Evolutionary conservation across 2,113 vertebrate species (phyloP).

Genomic region (Nettapus auritus): DNA sequence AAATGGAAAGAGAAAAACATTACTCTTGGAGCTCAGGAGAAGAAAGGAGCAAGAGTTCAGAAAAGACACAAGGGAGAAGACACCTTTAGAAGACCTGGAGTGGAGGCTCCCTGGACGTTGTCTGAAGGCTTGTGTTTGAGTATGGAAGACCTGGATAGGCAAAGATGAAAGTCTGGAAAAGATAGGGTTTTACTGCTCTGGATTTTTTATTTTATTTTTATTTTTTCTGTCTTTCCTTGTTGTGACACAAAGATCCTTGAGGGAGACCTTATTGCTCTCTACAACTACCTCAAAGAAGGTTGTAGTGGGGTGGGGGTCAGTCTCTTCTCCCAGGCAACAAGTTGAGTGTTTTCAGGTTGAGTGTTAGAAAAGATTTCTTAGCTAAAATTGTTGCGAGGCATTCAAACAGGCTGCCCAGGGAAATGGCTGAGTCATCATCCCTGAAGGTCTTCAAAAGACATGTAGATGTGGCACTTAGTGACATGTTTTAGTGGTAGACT

Average conservation of each 20-base stretch:
- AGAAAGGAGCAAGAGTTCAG: not conserved
- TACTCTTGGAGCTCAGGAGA: not conserved
- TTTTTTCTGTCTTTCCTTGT: not conserved
- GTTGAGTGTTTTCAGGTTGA: too few relatives aligned
- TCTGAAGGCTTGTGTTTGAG: not conserved
- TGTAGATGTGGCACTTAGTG: too few relatives aligned
- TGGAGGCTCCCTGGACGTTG: fast-evolving
- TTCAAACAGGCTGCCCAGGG: too few relatives aligned
- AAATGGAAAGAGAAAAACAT: not conserved
- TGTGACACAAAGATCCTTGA: not conserved
- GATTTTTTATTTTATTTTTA: not conserved
- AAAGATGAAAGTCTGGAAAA: not conserved
- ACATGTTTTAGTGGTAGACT: too few relatives aligned
- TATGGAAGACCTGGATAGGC: not conserved
- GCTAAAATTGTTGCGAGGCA: too few relatives aligned
- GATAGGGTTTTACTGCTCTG: not conserved
- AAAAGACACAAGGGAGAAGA: fast-evolving
- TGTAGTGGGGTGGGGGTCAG: too few relatives aligned
- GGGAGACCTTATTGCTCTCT: too few relatives aligned
- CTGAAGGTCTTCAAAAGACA: too few relatives aligned
- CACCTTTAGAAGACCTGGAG: not conserved
- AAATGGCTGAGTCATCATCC: too few relatives aligned
- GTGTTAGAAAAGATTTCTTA: too few relatives aligned
- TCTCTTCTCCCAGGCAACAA: too few relatives aligned
- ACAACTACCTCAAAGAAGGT: too few relatives aligned